Conservation (phyloP, 2,797 vertebrate genomes). For the Coracias cyanogaster region DNA sequence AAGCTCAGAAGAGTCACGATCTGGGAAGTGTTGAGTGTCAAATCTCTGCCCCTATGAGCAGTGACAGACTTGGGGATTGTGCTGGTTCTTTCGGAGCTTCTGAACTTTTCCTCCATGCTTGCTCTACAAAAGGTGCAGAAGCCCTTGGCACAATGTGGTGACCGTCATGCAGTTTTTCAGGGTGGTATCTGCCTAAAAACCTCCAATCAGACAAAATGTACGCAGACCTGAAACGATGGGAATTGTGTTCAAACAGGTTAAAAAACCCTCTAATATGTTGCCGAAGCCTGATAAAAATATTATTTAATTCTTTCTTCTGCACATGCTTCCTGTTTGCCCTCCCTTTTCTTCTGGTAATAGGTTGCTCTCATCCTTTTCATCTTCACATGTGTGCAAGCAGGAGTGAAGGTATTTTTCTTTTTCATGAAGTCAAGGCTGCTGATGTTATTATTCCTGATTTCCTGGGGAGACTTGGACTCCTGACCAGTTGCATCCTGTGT, state of each 20-base stretch:
- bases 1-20: neutral
- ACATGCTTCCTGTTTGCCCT: accelerated
- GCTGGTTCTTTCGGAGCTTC: neutral
- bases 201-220: neutral
- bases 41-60: neutral
- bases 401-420: neutral
- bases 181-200: neutral
- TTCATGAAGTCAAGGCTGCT: neutral
- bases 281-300: neutral
- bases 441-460: neutral
- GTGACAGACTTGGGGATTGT: neutral
- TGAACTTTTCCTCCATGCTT: neutral
- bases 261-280: too few relatives aligned
- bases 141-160: accelerated
- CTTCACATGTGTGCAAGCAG: neutral
- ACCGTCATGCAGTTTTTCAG: neutral
- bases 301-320: neutral
- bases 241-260: neutral
- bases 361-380: neutral
- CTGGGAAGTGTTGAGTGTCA: neutral
- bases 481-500: neutral
- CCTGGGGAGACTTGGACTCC: neutral
- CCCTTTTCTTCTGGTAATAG: neutral
- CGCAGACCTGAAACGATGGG: neutral
- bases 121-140: neutral